phyloP scores from a whole-genome alignment of 2,113 vertebrate species.

The Gallinago media region DNA sequence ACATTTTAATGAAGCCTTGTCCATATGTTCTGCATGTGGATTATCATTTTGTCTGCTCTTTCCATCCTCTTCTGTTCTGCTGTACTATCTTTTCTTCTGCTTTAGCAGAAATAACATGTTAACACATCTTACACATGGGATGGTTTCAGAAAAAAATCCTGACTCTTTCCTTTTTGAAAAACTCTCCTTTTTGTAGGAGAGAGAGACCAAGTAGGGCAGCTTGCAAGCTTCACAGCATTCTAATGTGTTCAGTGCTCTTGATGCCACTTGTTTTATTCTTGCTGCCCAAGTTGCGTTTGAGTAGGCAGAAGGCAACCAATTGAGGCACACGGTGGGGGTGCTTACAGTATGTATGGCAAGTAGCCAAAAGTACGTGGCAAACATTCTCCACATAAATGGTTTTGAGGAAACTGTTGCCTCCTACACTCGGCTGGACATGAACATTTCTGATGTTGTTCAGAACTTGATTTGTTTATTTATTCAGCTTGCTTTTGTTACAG shows the following conservation, averaged over 20 bases:
- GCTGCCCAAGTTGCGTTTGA: neutral
- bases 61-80: neutral
- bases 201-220: neutral
- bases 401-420: neutral
- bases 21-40: conserved; percentile 9
- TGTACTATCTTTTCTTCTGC: neutral
- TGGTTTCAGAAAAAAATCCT: neutral
- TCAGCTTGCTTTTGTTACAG: neutral
- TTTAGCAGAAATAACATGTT: neutral
- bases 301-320: neutral
- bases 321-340: neutral
- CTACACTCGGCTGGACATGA: neutral
- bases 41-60: neutral
- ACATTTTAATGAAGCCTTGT: neutral
- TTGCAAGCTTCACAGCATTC: neutral
- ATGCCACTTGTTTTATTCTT: neutral
- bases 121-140: neutral
- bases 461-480: neutral
- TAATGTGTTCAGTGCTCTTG: neutral
- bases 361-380: neutral
- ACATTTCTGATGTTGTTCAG: neutral
- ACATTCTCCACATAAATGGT: neutral
- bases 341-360: neutral
- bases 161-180: neutral
- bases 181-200: neutral